phyloP scores from a whole-genome alignment of 1,140 invertebrate species.

The Hylyphantes graminicola region DNA sequence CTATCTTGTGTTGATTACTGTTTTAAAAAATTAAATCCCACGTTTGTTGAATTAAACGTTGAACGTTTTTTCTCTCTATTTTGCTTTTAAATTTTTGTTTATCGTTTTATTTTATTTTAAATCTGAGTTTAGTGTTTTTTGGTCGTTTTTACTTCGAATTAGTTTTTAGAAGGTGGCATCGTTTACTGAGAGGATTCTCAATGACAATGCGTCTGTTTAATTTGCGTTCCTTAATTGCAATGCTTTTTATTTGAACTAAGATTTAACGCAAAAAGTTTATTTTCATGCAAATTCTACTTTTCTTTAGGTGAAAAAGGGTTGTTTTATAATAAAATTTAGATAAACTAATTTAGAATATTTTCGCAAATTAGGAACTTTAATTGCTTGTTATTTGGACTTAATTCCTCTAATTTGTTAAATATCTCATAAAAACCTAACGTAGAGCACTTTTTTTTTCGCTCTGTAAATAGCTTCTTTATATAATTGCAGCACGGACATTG shows the following conservation, averaged over 20 bases:
- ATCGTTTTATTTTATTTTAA: constrained; percentile 44
- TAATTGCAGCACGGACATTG: too few species aligned
- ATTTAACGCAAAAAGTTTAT: constrained; percentile 9
- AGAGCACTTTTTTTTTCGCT: too few species aligned
- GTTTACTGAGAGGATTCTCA: constrained; percentile 13
- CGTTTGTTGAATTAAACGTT: constrained; percentile 19
- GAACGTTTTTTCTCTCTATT: not conserved
- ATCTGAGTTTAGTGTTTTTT: constrained; percentile 18
- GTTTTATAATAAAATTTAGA: constrained; percentile 35
- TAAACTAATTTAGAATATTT: too few species aligned
- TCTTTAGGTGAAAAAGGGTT: constrained; percentile 23
- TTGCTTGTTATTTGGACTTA: too few species aligned
- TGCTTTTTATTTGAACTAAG: constrained; percentile 13
- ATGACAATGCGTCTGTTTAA: constrained; percentile 38
- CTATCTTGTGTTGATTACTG: not conserved
- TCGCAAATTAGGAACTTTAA: too few species aligned
- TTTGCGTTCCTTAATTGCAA: constrained; percentile 37
- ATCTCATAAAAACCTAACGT: too few species aligned
- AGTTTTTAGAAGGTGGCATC: not conserved
- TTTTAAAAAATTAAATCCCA: constrained; percentile 24
- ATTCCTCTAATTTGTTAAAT: too few species aligned
- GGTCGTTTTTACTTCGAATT: constrained; percentile 5
- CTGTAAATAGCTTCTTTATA: too few species aligned
- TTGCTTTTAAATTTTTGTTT: constrained; percentile 44
- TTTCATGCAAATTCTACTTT: constrained; percentile 53